phyloP scores from a whole-genome alignment of 1,140 invertebrate species.

The Andrena cerasifolii region DNA sequence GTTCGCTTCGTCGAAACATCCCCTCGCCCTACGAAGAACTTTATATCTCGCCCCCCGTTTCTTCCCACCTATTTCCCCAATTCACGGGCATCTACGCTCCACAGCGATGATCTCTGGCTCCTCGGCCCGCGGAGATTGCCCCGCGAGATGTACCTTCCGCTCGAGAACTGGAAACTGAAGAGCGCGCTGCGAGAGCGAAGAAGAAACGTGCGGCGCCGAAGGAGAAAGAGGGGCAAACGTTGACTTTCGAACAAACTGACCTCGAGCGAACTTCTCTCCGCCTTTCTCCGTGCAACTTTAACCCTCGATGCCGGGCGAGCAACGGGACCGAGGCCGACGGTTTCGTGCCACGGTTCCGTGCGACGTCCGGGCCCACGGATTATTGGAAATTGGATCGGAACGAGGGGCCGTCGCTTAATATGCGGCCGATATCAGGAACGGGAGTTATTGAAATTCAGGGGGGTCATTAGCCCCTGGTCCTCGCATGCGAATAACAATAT shows the following conservation, averaged over 20 bases:
- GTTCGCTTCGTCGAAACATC: no score
- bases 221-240: background rate
- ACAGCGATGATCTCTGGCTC: no score
- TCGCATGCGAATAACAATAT: constrained; percentile 45
- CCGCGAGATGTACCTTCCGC: no score
- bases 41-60: no score
- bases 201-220: no score
- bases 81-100: no score
- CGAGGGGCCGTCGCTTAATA: constrained; percentile 10
- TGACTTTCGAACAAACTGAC: constrained; percentile 40
- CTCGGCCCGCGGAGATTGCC: no score
- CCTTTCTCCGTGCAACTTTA: constrained; percentile 32
- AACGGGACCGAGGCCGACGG: background rate
- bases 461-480: constrained; percentile 29
- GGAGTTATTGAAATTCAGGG: constrained; percentile 38
- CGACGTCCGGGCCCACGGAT: background rate
- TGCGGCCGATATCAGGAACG: constrained; percentile 12
- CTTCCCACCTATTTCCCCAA: no score
- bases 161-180: constrained; percentile 1
- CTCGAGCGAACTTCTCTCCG: constrained; percentile 30
- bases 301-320: constrained; percentile 15
- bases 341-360: background rate
- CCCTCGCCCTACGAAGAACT: no score
- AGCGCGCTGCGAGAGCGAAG: no score
- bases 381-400: constrained; percentile 28